Conservation (phyloP, 2,797 vertebrate species). For the Pseudochromis fuscus region DNA sequence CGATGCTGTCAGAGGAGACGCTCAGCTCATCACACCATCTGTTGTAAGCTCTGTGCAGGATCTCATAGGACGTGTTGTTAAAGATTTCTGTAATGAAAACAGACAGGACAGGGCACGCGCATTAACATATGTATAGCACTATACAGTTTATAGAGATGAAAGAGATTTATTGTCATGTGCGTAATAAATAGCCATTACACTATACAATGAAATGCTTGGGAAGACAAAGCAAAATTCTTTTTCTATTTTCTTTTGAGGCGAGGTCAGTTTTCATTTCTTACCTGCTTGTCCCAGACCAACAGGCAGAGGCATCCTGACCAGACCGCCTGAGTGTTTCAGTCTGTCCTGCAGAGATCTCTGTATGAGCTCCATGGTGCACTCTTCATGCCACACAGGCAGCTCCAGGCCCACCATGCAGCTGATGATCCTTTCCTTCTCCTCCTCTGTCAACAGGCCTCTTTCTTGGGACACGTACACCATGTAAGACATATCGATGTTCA, state of each 20-base stretch:
- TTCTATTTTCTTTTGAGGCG: too few relatives aligned
- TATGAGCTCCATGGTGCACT: conserved; percentile 83
- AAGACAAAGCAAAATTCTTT: too few relatives aligned
- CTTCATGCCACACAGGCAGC: conserved; percentile 86
- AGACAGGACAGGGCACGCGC: not conserved
- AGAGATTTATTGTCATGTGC: too few relatives aligned
- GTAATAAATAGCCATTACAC: too few relatives aligned
- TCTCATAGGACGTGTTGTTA: conserved; percentile 82
- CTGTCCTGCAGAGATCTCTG: conserved; percentile 83
- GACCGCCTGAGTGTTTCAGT: conserved; percentile 85
- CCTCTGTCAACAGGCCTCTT: conserved; percentile 71
- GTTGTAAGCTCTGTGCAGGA: conserved; percentile 77
- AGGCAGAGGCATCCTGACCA: conserved; percentile 87
- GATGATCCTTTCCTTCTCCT: conserved; percentile 85
- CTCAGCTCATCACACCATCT: conserved; percentile 84
- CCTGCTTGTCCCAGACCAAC: conserved; percentile 85
- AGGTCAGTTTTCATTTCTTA: conserved; percentile 41
- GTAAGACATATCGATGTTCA: conserved; percentile 88
- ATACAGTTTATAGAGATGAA: too few relatives aligned
- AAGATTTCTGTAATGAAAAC: conserved; percentile 84
- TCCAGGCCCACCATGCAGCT: conserved; percentile 86
- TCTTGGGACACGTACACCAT: conserved; percentile 86
- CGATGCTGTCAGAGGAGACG: conserved; percentile 30
- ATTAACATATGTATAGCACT: not conserved
- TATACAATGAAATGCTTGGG: too few relatives aligned